phyloP scores from a whole-genome alignment of 2,113 vertebrate species.

The Tretioscincus oriximinensis region DNA sequence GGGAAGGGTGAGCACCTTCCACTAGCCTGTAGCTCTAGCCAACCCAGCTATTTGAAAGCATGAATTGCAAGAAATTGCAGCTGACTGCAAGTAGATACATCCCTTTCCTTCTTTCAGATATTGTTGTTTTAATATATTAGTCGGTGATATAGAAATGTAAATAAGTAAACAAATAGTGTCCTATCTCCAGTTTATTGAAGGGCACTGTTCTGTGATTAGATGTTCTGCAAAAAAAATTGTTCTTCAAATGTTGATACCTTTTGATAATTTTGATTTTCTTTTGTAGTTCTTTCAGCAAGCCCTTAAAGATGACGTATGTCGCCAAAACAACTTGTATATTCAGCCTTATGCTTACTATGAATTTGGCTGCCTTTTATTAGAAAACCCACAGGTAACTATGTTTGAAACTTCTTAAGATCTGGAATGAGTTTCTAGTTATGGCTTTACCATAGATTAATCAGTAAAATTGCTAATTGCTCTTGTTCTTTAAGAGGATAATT shows the following conservation, averaged over 20 bases:
- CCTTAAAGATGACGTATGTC: constrained; percentile 84
- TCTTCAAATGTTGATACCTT: not conserved
- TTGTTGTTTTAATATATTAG: too few relatives aligned
- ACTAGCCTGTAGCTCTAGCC: too few relatives aligned
- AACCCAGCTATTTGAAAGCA: too few relatives aligned
- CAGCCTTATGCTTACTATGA: constrained; percentile 96
- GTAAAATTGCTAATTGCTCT: not conserved
- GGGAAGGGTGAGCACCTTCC: too few relatives aligned
- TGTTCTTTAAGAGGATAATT: not conserved
- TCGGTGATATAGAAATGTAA: too few relatives aligned
- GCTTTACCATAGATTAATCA: not conserved
- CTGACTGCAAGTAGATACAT: too few relatives aligned
- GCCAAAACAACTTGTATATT: constrained; percentile 86
- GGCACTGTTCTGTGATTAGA: not conserved
- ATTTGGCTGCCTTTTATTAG: constrained; percentile 90
- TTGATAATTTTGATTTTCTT: not conserved
- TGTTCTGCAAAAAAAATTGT: not conserved
- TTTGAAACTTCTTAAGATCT: not conserved
- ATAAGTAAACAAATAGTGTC: too few relatives aligned
- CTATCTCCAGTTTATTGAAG: too few relatives aligned
- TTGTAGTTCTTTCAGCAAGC: constrained; percentile 90
- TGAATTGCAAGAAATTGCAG: too few relatives aligned
- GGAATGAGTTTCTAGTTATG: not conserved
- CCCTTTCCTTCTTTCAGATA: too few relatives aligned
- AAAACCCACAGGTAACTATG: constrained; percentile 86